A percentile compares a stretch with the other conserved stretches of the same genome.
These are phyloP conservation scores for Eupithecia subfuscata DNA, from an alignment of 2,888 invertebrate species.

Conservation along the genomic window DNA sequence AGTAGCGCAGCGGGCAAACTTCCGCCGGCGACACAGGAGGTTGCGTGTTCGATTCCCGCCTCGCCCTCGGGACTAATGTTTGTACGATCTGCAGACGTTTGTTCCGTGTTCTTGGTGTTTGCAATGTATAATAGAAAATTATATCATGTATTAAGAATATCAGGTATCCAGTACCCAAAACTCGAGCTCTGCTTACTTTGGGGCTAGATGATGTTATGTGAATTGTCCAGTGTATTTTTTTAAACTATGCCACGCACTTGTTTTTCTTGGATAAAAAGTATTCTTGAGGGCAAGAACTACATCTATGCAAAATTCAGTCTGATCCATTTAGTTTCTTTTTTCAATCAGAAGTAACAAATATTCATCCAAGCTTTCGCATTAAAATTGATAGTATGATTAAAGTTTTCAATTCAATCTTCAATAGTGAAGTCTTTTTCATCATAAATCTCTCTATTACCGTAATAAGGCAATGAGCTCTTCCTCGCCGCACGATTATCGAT, in stretches of 20 bases:
- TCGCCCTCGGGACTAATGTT: background rate
- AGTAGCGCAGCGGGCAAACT: background rate
- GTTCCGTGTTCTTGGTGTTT: too few relatives aligned
- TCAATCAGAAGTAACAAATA: background rate
- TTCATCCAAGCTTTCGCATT: background rate
- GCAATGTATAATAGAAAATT: too few relatives aligned
- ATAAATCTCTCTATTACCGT: conserved; percentile 30
- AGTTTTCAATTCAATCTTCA: background rate
- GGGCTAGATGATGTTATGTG: too few relatives aligned
- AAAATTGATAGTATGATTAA: background rate
- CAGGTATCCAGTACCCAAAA: too few relatives aligned
- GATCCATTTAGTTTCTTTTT: background rate
- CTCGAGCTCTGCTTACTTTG: too few relatives aligned
- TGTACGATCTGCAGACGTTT: background rate
- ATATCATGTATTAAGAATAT: too few relatives aligned
- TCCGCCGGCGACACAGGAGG: background rate
- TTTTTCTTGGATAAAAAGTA: too few relatives aligned
- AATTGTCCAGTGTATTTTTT: background rate
- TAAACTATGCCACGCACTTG: background rate
- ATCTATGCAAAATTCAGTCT: background rate
- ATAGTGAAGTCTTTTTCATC: background rate
- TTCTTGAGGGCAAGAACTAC: too few relatives aligned
- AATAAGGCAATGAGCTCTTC: conserved; percentile 38
- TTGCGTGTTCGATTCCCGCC: background rate
- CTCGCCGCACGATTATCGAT: conserved; percentile 40